phyloP scores from a whole-genome alignment of 2,888 invertebrate genomes.

The Trichopoda pennipes region DNA sequence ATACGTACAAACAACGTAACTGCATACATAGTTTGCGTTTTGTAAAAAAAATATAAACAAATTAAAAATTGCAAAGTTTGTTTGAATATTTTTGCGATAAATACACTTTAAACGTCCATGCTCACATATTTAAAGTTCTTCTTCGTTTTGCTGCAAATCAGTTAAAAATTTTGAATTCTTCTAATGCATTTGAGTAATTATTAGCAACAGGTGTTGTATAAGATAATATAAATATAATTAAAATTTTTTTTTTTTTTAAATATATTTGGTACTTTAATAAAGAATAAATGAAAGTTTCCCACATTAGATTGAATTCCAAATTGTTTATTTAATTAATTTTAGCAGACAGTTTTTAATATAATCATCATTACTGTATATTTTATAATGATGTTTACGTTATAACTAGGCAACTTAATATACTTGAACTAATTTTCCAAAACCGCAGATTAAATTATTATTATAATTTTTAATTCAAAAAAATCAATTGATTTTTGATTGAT shows the following conservation, averaged over 20 bases:
- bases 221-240: background rate
- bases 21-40: background rate
- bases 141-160: slow-evolving; percentile 15
- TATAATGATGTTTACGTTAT: background rate
- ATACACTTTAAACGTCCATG: background rate
- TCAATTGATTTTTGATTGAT: background rate
- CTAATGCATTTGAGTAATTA: slow-evolving; percentile 7
- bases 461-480: background rate
- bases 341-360: too few species aligned
- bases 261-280: too few species aligned
- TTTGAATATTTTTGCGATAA: slow-evolving; percentile 24
- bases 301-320: too few species aligned
- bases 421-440: slow-evolving; percentile 1
- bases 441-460: background rate
- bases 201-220: slow-evolving; percentile 50
- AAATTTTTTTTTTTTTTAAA: background rate
- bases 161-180: background rate
- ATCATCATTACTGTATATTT: background rate
- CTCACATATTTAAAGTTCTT: slow-evolving; percentile 2
- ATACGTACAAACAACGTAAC: too few species aligned
- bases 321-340: too few species aligned
- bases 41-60: slow-evolving; percentile 13
- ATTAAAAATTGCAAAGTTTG: slow-evolving; percentile 3
- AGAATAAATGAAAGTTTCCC: too few species aligned
- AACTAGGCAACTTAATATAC: background rate